Evolutionary conservation across 2,888 invertebrate genomes (phyloP), one percentile per base, ranked within the genome.

Genomic region (Meganola albula): DNA sequence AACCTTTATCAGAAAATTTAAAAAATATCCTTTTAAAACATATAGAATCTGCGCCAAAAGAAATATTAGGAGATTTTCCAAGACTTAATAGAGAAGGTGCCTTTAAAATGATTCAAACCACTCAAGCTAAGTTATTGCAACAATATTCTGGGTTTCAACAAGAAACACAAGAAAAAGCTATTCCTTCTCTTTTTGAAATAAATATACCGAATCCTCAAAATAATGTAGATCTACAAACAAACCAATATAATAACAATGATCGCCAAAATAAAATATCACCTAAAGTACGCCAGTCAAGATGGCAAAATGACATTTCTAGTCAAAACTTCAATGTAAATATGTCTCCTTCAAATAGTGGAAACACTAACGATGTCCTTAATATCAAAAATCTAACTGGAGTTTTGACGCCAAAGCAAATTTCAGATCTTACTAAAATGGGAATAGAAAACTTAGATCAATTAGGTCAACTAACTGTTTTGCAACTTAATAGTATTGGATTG

Each of bases 51-150:
- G 95, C 95, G 0, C 96, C 96, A 1, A 94, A 95, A 73, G 95
- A 96, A 76, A 95, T 96, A 57, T 86, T 96, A 32, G 95, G 96
- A n/a, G 94, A 94, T 64, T 96, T 95, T 57, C 95, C 95, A 24
- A 87, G 96, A 36, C 84, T 95, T 43, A 93, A 91, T 52, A 88
- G 94, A 37, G 94, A 95, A 57, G 91, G 91, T 42, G 94, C 94
- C 0, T 66, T 89, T 52, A 77, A 88, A 62, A 88, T 89, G 84
- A 78, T 87, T 42, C 76, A 82, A 52, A 69, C 70, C 8, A 85
- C 85, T 34, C 85, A 86, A 63, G 44, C 63, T 37, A 82, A 76
- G 57, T 61, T 87, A 58, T 68, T 75, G 45, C 82, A 83, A 53
- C 83, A 85, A 54, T 85, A 53, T 65, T 62, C 75, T 11, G 75